Evolutionary conservation across 2,113 vertebrate genomes (phyloP).

Genomic region (Tragulus kanchil): DNA sequence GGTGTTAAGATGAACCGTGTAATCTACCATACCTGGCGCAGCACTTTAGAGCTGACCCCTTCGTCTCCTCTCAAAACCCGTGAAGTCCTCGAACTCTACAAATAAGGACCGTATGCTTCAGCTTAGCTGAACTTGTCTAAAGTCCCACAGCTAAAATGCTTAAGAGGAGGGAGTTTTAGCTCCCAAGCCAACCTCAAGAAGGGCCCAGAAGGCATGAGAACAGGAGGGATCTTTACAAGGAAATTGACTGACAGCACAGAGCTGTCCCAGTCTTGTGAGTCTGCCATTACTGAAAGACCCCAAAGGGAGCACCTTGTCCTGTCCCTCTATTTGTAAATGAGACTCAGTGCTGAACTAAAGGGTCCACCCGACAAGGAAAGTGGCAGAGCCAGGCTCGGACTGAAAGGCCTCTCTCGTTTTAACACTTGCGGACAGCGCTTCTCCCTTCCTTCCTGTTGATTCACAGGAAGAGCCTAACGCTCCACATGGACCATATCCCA

Average conservation of each 20-base stretch:
- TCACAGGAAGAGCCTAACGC: neutral
- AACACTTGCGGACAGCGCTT: neutral
- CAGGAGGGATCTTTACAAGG: neutral
- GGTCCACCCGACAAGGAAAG: neutral
- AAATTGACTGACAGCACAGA: neutral
- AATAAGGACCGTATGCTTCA: neutral
- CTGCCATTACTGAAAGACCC: neutral
- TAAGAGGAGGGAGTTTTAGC: neutral
- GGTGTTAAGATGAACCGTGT: neutral
- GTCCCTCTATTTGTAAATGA: neutral
- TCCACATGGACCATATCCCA: neutral
- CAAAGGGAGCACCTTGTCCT: no score
- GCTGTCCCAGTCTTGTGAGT: neutral
- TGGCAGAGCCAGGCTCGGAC: neutral
- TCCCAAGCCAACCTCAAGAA: neutral
- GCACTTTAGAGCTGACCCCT: neutral
- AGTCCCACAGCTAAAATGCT: neutral
- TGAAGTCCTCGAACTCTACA: neutral
- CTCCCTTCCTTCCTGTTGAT: neutral
- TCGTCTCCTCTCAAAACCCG: neutral
- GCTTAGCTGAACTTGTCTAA: neutral
- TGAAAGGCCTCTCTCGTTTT: neutral
- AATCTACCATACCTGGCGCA: neutral
- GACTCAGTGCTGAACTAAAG: neutral
- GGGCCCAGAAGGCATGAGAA: neutral